Conservation (phyloP, 2,797 vertebrate species). For the Peromyscus melanophrys region DNA sequence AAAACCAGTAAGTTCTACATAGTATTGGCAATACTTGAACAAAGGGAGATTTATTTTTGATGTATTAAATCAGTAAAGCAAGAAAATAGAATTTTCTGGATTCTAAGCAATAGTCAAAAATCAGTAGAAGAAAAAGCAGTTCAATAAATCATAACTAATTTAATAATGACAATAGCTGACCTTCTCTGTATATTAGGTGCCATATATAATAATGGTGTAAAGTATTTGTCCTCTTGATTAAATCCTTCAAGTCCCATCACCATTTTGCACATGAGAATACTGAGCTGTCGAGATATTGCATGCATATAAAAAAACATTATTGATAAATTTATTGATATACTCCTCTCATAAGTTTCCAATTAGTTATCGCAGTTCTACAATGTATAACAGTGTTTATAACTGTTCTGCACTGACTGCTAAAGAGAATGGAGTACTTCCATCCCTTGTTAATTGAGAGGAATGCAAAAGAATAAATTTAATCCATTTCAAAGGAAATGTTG, state of each 20-base stretch:
- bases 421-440: background rate
- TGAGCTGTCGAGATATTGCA: background rate
- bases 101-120: slow-evolving; percentile 39
- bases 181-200: background rate
- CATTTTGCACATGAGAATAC: background rate
- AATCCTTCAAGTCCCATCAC: background rate
- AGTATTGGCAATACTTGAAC: background rate
- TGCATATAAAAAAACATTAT: background rate
- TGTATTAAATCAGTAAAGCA: background rate
- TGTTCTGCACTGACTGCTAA: slow-evolving; percentile 38
- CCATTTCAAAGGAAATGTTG: slow-evolving; percentile 66
- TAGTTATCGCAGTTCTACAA: slow-evolving; percentile 54
- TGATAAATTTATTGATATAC: slow-evolving; percentile 15
- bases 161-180: background rate
- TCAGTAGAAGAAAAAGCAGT: background rate
- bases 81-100: slow-evolving; percentile 1
- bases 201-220: background rate
- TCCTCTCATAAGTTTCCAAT: slow-evolving; percentile 49
- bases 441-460: slow-evolving; percentile 57
- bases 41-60: background rate
- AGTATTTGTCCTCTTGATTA: background rate
- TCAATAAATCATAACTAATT: slow-evolving; percentile 38
- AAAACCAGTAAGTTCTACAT: too few relatives aligned
- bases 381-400: background rate
- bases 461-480: slow-evolving; percentile 68